phyloP scores from a whole-genome alignment of 2,797 vertebrate genomes.

The Linurgus olivaceus region DNA sequence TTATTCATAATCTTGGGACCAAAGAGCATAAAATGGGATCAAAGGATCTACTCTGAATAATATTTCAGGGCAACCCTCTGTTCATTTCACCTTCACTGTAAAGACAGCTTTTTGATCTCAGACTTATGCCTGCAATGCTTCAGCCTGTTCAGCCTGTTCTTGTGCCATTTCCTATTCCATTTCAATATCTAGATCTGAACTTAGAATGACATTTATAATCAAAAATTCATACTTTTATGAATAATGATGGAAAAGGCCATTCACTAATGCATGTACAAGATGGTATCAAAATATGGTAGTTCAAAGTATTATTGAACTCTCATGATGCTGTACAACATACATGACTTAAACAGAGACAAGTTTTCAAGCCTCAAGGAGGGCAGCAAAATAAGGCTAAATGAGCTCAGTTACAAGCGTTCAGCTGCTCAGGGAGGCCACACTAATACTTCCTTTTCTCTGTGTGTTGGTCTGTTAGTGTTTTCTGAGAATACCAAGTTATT shows the following conservation, averaged over 20 bases:
- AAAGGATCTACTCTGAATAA: constrained; percentile 1
- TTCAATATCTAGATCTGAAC: background rate
- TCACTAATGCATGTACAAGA: background rate
- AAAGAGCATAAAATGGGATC: background rate
- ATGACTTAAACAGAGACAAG: background rate
- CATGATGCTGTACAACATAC: background rate
- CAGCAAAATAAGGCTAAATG: background rate
- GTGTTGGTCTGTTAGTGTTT: background rate
- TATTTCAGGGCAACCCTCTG: background rate
- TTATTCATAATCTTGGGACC: background rate
- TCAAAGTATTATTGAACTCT: background rate
- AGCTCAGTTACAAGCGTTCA: background rate
- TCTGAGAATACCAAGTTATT: background rate
- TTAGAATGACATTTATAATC: background rate
- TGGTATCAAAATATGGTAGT: background rate
- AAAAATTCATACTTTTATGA: background rate
- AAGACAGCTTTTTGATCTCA: background rate
- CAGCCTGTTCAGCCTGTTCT: background rate
- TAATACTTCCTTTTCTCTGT: background rate
- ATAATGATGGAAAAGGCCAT: background rate
- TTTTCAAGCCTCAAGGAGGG: background rate
- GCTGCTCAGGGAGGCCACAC: background rate
- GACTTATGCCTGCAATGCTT: background rate
- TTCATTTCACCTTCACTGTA: background rate
- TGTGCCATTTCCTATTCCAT: background rate